phyloP scores from a whole-genome alignment of 1,140 invertebrate genomes.

The Cyclina sinensis region DNA sequence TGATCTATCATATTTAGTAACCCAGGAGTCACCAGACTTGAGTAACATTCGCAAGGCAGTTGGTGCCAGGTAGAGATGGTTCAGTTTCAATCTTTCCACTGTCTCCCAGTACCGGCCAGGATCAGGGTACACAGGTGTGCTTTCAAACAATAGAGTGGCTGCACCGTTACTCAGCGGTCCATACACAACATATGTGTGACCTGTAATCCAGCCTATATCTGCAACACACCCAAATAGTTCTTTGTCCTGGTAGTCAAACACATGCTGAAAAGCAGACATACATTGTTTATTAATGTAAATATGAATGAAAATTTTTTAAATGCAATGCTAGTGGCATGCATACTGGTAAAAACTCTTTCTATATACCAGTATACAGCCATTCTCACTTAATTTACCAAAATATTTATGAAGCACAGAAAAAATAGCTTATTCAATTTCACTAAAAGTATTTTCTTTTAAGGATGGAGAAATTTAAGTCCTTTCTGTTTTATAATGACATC shows the following conservation, averaged over 20 bases:
- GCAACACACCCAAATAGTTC: constrained; percentile 89
- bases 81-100: constrained; percentile 87
- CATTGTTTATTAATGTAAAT: too few relatives aligned
- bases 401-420: too few relatives aligned
- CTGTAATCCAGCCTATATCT: constrained; percentile 90
- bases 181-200: constrained; percentile 89
- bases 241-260: constrained; percentile 87
- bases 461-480: too few relatives aligned
- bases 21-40: constrained; percentile 91
- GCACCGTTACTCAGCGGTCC: constrained; percentile 88
- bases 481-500: too few relatives aligned
- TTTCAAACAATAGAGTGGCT: constrained; percentile 89
- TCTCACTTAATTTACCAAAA: too few relatives aligned
- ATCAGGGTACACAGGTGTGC: constrained; percentile 88
- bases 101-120: constrained; percentile 89
- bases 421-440: too few relatives aligned
- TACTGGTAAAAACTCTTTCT: too few relatives aligned
- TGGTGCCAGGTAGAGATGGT: constrained; percentile 88
- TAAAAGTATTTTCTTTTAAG: too few relatives aligned
- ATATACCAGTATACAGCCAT: too few relatives aligned
- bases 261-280: constrained; percentile 78
- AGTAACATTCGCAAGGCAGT: constrained; percentile 88
- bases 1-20: constrained; percentile 89
- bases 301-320: too few relatives aligned
- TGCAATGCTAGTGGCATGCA: too few relatives aligned